Evolutionary conservation across 1,140 invertebrate genomes (phyloP).

Genomic region (Lasioglossum baleicum): DNA sequence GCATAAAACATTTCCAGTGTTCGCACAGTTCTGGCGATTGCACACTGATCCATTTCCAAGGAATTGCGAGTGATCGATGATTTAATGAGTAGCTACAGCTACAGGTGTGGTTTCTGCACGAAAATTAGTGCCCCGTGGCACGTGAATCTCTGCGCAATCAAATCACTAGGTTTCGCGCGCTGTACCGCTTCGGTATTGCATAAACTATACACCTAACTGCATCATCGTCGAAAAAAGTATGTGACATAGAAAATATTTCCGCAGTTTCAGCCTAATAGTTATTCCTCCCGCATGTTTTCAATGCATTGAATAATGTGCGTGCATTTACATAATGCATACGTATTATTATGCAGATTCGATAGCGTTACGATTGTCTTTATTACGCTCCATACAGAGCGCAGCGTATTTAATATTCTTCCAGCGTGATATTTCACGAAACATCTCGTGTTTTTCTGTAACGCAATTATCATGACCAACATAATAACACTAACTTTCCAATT

Average conservation of each 20-base stretch:
- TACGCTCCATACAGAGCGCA: too few species aligned
- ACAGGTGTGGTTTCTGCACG: not conserved
- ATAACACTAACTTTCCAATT: not conserved
- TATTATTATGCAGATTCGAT: conserved; percentile 32
- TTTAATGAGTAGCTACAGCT: not conserved
- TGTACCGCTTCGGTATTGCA: conserved; percentile 5
- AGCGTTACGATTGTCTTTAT: not conserved
- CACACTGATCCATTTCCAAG: conserved; percentile 4
- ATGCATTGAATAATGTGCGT: not conserved
- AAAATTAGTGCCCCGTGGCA: not conserved
- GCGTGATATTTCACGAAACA: not conserved
- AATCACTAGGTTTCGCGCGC: conserved; percentile 10
- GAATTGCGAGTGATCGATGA: not conserved
- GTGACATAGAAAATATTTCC: conserved; percentile 4
- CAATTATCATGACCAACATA: not conserved
- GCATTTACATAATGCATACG: conserved; percentile 35
- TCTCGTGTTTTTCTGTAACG: not conserved
- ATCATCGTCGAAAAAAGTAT: conserved; percentile 27
- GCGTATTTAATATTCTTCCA: conserved; percentile 1
- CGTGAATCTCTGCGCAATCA: not conserved
- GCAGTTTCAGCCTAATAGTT: conserved; percentile 1
- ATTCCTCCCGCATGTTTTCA: conserved; percentile 12
- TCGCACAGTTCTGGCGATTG: not conserved
- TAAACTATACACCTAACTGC: not conserved
- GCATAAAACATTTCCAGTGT: too few species aligned